Percentiles rank a stretch among this genome's conserved stretches.
These are phyloP conservation scores for Perodicticus potto DNA, from an alignment of 2,797 vertebrate species.

Conservation along the genomic window DNA sequence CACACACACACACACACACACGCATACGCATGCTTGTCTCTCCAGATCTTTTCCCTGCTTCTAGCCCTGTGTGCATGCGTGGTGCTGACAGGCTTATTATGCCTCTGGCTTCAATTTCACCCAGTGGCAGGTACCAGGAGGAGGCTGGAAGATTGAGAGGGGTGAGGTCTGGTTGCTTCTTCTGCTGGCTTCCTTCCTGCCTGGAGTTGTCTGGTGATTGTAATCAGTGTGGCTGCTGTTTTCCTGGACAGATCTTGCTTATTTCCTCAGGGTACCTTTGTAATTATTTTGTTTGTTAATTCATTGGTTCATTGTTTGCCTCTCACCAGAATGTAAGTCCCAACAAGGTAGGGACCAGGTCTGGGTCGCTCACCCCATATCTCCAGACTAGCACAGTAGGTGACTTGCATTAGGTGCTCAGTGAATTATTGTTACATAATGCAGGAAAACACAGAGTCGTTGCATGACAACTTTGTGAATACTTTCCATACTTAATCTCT, in stretches of 20 bases:
- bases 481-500: background rate
- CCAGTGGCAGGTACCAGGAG: background rate
- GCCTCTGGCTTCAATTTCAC: background rate
- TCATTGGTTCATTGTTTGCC: slow-evolving; percentile 22
- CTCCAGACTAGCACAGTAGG: background rate
- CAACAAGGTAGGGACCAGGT: background rate
- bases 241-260: background rate
- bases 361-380: background rate
- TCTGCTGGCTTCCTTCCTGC: background rate
- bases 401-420: background rate
- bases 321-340: background rate
- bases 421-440: background rate
- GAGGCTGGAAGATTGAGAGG: background rate
- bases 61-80: too few species aligned
- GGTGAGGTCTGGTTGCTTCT: background rate
- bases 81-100: background rate
- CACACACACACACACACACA: fast-evolving
- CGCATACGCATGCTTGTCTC: background rate
- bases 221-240: background rate
- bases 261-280: background rate
- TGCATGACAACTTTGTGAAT: background rate
- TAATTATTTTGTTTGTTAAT: slow-evolving; percentile 25
- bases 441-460: background rate
- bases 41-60: background rate
- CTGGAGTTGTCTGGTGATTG: background rate